Evolutionary conservation across 1,140 invertebrate genomes (phyloP).

Genomic region (Cydia strobilella): DNA sequence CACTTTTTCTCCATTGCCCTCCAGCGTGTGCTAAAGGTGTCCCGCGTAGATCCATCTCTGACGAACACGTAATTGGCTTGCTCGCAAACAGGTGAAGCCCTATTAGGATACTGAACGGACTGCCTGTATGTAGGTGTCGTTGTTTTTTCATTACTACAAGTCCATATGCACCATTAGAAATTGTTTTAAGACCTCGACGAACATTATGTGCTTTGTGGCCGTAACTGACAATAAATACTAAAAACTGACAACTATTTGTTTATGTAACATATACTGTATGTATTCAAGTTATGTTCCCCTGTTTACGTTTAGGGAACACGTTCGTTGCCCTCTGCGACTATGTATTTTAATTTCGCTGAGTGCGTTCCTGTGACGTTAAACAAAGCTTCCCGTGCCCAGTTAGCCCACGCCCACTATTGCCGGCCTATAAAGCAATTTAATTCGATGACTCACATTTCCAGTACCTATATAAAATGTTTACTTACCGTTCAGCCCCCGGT

Average conservation of each 20-base stretch:
- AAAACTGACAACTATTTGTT: background rate
- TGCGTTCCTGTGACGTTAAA: slow-evolving; percentile 68
- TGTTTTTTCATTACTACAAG: slow-evolving; percentile 3
- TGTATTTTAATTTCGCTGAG: slow-evolving; percentile 71
- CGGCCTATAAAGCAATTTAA: slow-evolving; percentile 56
- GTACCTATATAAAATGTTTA: slow-evolving; percentile 41
- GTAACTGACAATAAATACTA: slow-evolving; percentile 33
- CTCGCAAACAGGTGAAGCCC: slow-evolving; percentile 58
- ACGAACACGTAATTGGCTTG: slow-evolving; percentile 56
- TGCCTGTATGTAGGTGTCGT: slow-evolving; percentile 7
- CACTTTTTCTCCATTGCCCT: slow-evolving; percentile 31
- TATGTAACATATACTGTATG: background rate
- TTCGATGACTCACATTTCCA: slow-evolving; percentile 58
- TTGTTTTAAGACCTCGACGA: background rate
- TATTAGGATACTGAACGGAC: slow-evolving; percentile 50
- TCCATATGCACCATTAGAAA: slow-evolving; percentile 9
- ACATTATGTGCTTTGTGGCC: background rate
- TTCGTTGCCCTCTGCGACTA: slow-evolving; percentile 49
- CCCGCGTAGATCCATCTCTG: slow-evolving; percentile 58
- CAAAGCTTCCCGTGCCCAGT: slow-evolving; percentile 68
- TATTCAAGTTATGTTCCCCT: slow-evolving; percentile 35
- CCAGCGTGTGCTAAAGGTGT: slow-evolving; percentile 60
- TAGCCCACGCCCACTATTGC: slow-evolving; percentile 58
- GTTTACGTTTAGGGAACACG: slow-evolving; percentile 35
- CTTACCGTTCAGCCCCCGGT: slow-evolving; percentile 9